Evolutionary conservation across 1,140 invertebrate species (phyloP), one percentile per base, ranked within the genome.

Genomic region (Patella vulgata): DNA sequence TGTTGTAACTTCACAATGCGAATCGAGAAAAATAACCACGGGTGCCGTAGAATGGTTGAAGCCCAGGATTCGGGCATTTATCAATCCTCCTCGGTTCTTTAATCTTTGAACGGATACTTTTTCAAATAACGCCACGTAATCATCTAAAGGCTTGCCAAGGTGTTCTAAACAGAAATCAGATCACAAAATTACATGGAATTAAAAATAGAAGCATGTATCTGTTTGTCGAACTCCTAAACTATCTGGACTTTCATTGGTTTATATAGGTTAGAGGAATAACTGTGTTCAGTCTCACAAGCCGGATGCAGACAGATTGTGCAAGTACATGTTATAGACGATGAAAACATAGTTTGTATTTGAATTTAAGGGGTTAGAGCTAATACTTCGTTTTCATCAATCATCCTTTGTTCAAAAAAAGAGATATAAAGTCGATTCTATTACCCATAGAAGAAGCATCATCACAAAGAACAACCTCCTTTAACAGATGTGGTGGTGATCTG

Each of bases 1-100:
- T 87, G 92, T 90, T 1, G 95, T 94, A 78, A 96, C 98, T 85
- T 99, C 97, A 86, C 96, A 97, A 85, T 99, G 97, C n/a, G 95
- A 97, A 85, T 99, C 97, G 44, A 99, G 88, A 85, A 97, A 99
- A 17, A 96, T 98, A 14, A 99, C 87, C 0, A 98, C 94, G 0
- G 92, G 89, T 0, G 93, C 93, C 43, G 87, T 87, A 42, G 92
- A 90, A 80, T 89, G 88, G 25, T 88, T 88, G 17, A 94, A 91
- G 0, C 95, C 96, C 84, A 91, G 92, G 40, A 97, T 89, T 76
- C 96, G 88, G 5, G 96, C 95, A 63, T 95, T 86, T 61, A 99
- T 98, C 4, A 99, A 85, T 14, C 97, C 97, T 85, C 96, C 91
- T 52, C 96, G 86, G 77, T 86, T 86, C 14, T 88, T 85, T 11